A percentile compares a stretch with the other conserved stretches of the same genome.
Conservation (phyloP, 1,140 invertebrate species). For the Mamestra configurata region DNA sequence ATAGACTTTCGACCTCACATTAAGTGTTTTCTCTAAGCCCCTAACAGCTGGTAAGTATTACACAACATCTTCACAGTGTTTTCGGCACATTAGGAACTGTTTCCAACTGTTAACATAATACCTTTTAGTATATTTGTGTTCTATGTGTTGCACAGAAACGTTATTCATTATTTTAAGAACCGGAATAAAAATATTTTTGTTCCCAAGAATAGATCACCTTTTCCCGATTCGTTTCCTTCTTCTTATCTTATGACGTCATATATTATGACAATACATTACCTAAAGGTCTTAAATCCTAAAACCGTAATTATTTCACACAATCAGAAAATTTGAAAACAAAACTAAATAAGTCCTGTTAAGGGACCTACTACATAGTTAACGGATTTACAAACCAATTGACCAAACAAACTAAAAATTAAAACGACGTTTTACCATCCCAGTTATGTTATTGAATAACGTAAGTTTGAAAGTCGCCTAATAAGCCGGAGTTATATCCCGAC, state of each 20-base stretch:
- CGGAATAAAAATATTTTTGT: background rate
- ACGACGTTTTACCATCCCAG: constrained; percentile 26
- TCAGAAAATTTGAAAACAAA: background rate
- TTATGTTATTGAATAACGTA: constrained; percentile 56
- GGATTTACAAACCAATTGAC: constrained; percentile 6
- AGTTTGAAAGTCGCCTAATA: constrained; percentile 58
- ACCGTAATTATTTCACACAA: too few relatives aligned
- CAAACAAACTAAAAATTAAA: constrained; percentile 36
- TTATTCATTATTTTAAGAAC: too few relatives aligned
- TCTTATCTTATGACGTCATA: too few relatives aligned
- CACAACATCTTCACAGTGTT: constrained; percentile 35
- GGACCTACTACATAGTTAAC: too few relatives aligned
- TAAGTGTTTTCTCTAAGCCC: constrained; percentile 79
- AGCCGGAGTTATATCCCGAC: constrained; percentile 68
- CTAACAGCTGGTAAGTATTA: constrained; percentile 62
- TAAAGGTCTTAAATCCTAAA: too few relatives aligned
- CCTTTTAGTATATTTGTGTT: too few relatives aligned
- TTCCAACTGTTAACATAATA: background rate
- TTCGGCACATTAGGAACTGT: constrained; percentile 19
- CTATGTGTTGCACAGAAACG: too few relatives aligned
- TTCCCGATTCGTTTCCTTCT: background rate
- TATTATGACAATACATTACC: too few relatives aligned
- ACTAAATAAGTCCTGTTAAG: too few relatives aligned
- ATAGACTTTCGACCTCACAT: constrained; percentile 82
- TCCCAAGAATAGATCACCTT: constrained; percentile 1